Conservation (phyloP, 1,140 invertebrate genomes). For the Aphaenogaster rudis region DNA sequence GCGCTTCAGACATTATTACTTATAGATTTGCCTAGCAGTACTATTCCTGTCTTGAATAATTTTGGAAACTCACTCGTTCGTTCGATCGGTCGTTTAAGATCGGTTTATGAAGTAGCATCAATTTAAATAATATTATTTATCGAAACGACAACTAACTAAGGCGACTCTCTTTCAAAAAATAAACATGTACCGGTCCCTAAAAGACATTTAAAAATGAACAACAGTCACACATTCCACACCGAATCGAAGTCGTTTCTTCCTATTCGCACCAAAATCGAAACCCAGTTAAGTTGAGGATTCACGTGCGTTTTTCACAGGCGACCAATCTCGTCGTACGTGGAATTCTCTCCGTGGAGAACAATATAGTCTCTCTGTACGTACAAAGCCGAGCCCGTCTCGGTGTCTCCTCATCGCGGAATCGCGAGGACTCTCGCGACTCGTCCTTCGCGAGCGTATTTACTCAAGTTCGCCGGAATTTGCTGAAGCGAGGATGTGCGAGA, state of each 20-base stretch:
- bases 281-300: neutral
- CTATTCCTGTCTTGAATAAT: neutral
- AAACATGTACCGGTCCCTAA: neutral
- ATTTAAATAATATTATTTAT: neutral
- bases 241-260: conserved; percentile 1
- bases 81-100: neutral
- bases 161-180: neutral
- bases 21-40: neutral
- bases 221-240: neutral
- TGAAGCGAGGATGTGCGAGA: neutral
- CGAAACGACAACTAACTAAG: neutral
- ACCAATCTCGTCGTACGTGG: neutral
- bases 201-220: neutral
- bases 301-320: neutral
- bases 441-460: conserved; percentile 25
- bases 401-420: neutral
- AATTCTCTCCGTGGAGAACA: neutral
- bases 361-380: neutral
- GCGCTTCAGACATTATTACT: neutral
- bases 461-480: conserved; percentile 10
- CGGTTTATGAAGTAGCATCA: neutral
- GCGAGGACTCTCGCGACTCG: neutral
- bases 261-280: conserved; percentile 1
- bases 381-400: neutral
- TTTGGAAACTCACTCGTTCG: neutral